These are phyloP conservation scores for Anodontia alba DNA, from an alignment of 2,888 invertebrate genomes.

Conservation along the genomic window DNA sequence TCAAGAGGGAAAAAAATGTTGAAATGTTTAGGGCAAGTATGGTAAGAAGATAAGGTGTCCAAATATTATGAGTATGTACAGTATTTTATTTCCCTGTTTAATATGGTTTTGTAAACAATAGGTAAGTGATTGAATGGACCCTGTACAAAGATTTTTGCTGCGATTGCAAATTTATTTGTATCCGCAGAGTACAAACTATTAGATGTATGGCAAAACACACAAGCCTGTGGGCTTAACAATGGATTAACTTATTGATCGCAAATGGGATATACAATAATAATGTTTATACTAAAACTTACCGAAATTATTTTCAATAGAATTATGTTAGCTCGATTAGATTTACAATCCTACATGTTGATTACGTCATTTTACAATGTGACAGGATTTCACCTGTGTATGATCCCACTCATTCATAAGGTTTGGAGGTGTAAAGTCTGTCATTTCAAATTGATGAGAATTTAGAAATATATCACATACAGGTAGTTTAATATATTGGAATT, in stretches of 20 bases:
- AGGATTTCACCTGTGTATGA: not conserved
- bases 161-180: too few species aligned
- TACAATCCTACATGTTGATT: not conserved
- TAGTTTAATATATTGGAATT: not conserved
- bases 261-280: conserved; percentile 10
- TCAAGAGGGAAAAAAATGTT: too few species aligned
- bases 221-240: not conserved
- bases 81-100: not conserved
- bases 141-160: not conserved
- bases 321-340: conserved; percentile 8
- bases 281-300: not conserved
- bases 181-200: too few species aligned
- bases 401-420: not conserved
- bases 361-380: not conserved
- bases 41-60: too few species aligned
- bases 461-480: not conserved
- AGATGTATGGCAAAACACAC: not conserved
- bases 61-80: too few species aligned
- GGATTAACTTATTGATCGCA: conserved; percentile 4
- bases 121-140: not conserved
- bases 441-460: not conserved
- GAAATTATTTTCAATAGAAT: conserved; percentile 11
- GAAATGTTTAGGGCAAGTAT: too few species aligned
- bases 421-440: not conserved
- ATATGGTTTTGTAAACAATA: not conserved